Percentiles rank a stretch among this genome's conserved stretches.
These are phyloP conservation scores for Enteromius argenteus DNA, from an alignment of 2,797 vertebrate species.

Conservation along the genomic window DNA sequence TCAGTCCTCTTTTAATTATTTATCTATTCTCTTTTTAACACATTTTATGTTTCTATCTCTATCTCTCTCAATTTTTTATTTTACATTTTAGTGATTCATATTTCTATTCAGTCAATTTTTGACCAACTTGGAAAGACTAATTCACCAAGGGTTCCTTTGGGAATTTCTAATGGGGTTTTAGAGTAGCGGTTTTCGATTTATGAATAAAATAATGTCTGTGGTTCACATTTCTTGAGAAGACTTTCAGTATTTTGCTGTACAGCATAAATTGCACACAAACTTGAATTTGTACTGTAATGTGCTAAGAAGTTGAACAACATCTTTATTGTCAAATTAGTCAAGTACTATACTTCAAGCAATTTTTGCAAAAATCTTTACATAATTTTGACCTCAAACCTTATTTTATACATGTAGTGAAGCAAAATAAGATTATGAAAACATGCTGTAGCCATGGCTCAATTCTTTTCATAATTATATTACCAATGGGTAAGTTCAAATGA, in stretches of 20 bases:
- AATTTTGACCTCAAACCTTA: not conserved
- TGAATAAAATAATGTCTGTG: not conserved
- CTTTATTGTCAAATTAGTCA: not conserved
- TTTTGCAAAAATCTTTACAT: not conserved
- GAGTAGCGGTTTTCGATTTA: not conserved
- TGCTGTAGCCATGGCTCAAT: not conserved
- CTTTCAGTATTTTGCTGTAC: not conserved
- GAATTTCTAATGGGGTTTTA: conserved; percentile 15
- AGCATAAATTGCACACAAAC: not conserved
- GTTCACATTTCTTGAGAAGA: not conserved
- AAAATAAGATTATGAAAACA: not conserved
- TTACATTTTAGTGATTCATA: not conserved
- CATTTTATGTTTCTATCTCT: not conserved
- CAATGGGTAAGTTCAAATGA: not conserved
- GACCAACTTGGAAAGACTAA: not conserved
- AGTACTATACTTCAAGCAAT: not conserved
- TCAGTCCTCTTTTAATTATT: not conserved
- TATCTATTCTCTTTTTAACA: not conserved
- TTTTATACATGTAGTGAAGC: not conserved
- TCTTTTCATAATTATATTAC: not conserved
- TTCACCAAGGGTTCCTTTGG: not conserved
- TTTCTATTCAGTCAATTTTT: not conserved
- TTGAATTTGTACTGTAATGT: not conserved
- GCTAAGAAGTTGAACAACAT: not conserved
- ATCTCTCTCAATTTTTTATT: conserved; percentile 6